These are phyloP conservation scores for Ceyx melanurus DNA, from an alignment of 2,113 vertebrate genomes.

Conservation along the genomic window DNA sequence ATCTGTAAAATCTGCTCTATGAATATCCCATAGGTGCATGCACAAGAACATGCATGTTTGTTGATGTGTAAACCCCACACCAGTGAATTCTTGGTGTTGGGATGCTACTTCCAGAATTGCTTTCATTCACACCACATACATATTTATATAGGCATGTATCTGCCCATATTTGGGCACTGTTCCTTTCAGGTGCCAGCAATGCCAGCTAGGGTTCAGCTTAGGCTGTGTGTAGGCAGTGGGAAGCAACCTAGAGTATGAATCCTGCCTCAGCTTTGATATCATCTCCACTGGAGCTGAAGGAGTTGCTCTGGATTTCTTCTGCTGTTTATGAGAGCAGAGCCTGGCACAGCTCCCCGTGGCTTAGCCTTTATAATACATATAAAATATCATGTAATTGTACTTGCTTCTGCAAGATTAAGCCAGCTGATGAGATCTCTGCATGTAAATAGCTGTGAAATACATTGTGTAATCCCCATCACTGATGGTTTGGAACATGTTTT, in stretches of 20 bases:
- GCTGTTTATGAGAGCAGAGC: neutral
- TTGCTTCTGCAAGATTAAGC: constrained; percentile 43
- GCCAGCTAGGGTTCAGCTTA: neutral
- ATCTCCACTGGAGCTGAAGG: neutral
- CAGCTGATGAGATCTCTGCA: neutral
- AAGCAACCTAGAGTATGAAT: neutral
- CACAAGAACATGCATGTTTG: fast-evolving
- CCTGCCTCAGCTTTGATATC: neutral
- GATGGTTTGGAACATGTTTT: neutral
- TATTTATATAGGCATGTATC: no score
- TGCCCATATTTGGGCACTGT: neutral
- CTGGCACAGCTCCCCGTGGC: neutral
- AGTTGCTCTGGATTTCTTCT: constrained; percentile 19
- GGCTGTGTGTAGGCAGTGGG: neutral
- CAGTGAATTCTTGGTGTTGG: neutral
- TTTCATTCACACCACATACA: neutral
- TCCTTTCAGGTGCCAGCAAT: neutral
- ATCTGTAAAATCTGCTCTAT: neutral
- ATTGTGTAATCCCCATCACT: neutral
- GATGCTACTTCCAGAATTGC: neutral
- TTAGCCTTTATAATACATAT: neutral
- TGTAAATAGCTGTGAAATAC: neutral
- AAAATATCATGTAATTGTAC: constrained; percentile 32
- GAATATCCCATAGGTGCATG: fast-evolving
- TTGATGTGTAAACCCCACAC: neutral